phyloP scores from a whole-genome alignment of 2,113 vertebrate species.

The Odobenus rosmarus region DNA sequence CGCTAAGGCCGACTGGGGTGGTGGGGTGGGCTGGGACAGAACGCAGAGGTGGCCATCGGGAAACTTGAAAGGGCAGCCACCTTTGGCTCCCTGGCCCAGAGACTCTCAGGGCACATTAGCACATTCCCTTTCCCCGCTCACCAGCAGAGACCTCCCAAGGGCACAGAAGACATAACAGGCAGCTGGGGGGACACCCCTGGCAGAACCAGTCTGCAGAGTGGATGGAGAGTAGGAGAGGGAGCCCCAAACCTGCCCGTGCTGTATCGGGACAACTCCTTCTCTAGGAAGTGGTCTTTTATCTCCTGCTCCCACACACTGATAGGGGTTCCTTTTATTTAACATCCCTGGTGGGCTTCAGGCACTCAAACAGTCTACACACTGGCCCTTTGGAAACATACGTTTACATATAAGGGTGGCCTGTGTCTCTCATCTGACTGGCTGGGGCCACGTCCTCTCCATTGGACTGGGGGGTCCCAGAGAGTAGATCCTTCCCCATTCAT shows the following conservation, averaged over 20 bases:
- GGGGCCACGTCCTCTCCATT: too few species aligned
- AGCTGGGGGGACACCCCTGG: not conserved
- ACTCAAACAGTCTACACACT: rapidly evolving
- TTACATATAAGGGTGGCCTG: rapidly evolving
- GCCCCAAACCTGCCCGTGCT: not conserved
- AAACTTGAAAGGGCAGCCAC: not conserved
- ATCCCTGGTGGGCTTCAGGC: not conserved
- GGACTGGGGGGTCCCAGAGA: not conserved
- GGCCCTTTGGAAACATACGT: rapidly evolving
- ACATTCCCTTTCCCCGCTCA: not conserved
- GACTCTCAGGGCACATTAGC: not conserved
- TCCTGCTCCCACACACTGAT: rapidly evolving
- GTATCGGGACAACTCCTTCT: rapidly evolving
- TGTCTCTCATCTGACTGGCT: not conserved
- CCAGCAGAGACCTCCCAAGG: not conserved
- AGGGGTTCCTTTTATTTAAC: not conserved
- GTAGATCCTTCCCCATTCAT: not conserved
- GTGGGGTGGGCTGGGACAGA: not conserved
- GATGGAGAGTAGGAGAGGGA: not conserved
- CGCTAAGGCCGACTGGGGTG: rapidly evolving
- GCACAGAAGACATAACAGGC: not conserved
- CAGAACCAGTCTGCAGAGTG: not conserved
- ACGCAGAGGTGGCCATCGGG: too few species aligned
- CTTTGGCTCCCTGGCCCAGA: not conserved
- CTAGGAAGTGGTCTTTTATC: not conserved